Conservation (phyloP, 1,140 invertebrate species). For the Patella vulgata region DNA sequence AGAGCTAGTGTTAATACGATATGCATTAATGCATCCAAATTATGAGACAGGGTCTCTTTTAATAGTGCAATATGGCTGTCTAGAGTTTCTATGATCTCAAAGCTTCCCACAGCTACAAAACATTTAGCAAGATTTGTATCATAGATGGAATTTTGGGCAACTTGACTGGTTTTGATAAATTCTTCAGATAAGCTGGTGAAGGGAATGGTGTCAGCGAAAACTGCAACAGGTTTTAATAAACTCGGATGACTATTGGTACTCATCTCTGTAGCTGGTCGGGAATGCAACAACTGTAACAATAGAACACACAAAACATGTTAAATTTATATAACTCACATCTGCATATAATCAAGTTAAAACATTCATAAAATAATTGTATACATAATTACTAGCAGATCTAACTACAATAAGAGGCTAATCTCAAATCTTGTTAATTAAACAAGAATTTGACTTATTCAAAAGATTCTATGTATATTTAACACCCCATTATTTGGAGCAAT, state of each 20-base stretch:
- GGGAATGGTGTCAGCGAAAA: slow-evolving; percentile 55
- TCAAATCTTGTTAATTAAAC: too few species aligned
- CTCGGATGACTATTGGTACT: slow-evolving; percentile 47
- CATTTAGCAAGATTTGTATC: slow-evolving; percentile 42
- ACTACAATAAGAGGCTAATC: too few species aligned
- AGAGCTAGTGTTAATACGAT: slow-evolving; percentile 48
- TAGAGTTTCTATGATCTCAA: slow-evolving; percentile 53
- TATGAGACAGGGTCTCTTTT: slow-evolving; percentile 40
- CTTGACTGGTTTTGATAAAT: slow-evolving; percentile 55
- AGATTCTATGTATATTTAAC: too few species aligned
- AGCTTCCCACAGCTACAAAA: slow-evolving; percentile 40
- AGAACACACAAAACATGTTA: too few species aligned
- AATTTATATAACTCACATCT: too few species aligned
- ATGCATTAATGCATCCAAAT: slow-evolving; percentile 44
- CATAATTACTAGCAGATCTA: too few species aligned
- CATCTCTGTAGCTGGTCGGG: slow-evolving; percentile 50
- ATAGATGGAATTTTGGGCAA: slow-evolving; percentile 48
- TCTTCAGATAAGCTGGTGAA: slow-evolving; percentile 54
- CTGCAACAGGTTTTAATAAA: slow-evolving; percentile 48
- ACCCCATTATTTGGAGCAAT: too few species aligned
- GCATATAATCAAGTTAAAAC: too few species aligned
- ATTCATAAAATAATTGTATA: too few species aligned
- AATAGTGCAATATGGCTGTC: slow-evolving; percentile 43
- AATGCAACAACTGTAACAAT: slow-evolving; percentile 50
- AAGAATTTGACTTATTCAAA: too few species aligned